Evolutionary conservation across 2,888 invertebrate species (phyloP).

Genomic region (Plagiodera versicolora): DNA sequence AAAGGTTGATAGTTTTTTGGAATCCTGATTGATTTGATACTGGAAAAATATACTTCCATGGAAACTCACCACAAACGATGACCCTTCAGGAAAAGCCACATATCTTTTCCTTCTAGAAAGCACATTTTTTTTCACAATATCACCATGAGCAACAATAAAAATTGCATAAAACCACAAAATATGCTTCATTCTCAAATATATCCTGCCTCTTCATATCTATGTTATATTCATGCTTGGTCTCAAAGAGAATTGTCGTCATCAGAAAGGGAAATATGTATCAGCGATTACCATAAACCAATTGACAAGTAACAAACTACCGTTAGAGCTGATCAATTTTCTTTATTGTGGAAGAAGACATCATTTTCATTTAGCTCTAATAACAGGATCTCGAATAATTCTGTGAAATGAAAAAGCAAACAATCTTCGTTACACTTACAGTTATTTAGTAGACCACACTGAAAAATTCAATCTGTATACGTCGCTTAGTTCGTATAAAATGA

Average conservation of each 20-base stretch:
- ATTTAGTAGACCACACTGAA: background rate
- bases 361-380: background rate
- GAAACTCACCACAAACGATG: conserved; percentile 68
- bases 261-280: background rate
- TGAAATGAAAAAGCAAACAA: conserved; percentile 25
- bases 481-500: too few relatives aligned
- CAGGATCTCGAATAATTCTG: conserved; percentile 4
- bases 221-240: too few relatives aligned
- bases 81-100: conserved; percentile 71
- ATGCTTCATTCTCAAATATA: background rate
- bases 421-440: background rate
- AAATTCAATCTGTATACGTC: too few relatives aligned
- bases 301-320: background rate
- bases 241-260: too few relatives aligned
- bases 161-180: background rate
- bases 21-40: too few relatives aligned
- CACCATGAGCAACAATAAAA: background rate
- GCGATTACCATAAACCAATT: background rate
- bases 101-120: conserved; percentile 65
- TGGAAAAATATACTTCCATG: background rate
- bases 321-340: background rate
- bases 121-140: conserved; percentile 34
- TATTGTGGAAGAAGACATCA: too few relatives aligned
- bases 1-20: too few relatives aligned
- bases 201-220: background rate